These are phyloP conservation scores for Sceliomorpha sp. DNA, from an alignment of 2,888 invertebrate species.

Conservation along the genomic window DNA sequence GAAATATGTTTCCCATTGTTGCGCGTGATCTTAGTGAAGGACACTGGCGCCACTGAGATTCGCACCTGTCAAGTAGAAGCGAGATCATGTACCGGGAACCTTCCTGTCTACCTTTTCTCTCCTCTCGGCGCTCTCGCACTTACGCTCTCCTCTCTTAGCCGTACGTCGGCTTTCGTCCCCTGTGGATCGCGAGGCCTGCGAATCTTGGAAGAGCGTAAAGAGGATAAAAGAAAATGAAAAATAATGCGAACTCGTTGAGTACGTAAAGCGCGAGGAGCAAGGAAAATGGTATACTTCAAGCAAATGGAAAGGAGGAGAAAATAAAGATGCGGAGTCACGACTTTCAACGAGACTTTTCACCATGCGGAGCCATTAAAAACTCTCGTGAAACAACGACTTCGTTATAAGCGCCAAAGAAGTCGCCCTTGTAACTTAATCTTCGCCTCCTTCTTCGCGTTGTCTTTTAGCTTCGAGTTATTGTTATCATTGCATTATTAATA, in stretches of 20 bases:
- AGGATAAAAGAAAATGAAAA: slow-evolving; percentile 59
- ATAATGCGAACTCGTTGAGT: slow-evolving; percentile 55
- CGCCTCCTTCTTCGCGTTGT: slow-evolving; percentile 6
- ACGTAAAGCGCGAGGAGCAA: slow-evolving; percentile 42
- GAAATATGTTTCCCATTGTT: slow-evolving; percentile 40
- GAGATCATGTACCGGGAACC: neutral
- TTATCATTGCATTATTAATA: slow-evolving; percentile 1
- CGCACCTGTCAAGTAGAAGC: slow-evolving; percentile 23
- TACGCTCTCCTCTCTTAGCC: slow-evolving; percentile 19
- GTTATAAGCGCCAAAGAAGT: slow-evolving; percentile 62
- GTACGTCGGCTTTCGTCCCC: slow-evolving; percentile 58
- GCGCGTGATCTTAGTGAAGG: slow-evolving; percentile 15
- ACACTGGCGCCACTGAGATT: slow-evolving; percentile 21
- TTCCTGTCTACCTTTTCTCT: slow-evolving; percentile 9
- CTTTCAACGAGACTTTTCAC: slow-evolving; percentile 65
- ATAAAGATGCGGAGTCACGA: slow-evolving; percentile 67
- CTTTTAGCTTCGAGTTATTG: slow-evolving; percentile 3
- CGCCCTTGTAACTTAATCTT: slow-evolving; percentile 29
- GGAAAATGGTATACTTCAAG: slow-evolving; percentile 2
- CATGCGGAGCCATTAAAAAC: slow-evolving; percentile 66
- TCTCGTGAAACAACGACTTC: slow-evolving; percentile 68
- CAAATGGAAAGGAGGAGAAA: slow-evolving; percentile 36
- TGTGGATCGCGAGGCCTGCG: slow-evolving; percentile 10
- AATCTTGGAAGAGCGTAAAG: slow-evolving; percentile 2
- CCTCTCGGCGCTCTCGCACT: neutral